Evolutionary conservation across 2,888 invertebrate genomes (phyloP).

Genomic region (Syrista parreyssii): DNA sequence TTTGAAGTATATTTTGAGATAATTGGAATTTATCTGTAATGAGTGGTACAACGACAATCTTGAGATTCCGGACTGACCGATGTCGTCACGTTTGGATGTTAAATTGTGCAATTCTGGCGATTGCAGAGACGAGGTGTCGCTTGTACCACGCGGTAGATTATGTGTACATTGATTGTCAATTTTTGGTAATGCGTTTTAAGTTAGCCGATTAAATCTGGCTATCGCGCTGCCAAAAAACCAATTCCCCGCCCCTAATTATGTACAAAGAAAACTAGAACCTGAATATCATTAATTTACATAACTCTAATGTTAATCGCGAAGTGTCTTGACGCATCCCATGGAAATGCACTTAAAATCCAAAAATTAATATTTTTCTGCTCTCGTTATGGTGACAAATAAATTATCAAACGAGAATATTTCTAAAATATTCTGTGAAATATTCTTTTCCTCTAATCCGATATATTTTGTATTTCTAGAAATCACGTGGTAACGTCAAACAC

Average conservation of each 20-base stretch:
- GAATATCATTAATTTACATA: not conserved
- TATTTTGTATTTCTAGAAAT: not conserved
- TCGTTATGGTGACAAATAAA: not conserved
- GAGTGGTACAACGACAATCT: not conserved
- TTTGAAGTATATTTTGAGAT: not conserved
- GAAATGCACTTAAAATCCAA: not conserved
- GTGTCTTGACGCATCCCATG: not conserved
- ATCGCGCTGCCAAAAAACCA: not conserved
- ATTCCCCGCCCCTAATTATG: not conserved
- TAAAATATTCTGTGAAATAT: not conserved
- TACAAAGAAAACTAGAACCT: not conserved
- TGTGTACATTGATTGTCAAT: not conserved
- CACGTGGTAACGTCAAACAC: not conserved
- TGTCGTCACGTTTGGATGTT: not conserved
- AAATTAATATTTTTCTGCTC: not conserved
- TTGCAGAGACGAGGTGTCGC: not conserved
- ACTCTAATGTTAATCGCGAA: not conserved
- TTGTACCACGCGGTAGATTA: not conserved
- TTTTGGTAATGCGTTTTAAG: not conserved
- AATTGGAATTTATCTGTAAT: not conserved
- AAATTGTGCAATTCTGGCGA: not conserved
- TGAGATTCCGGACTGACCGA: not conserved
- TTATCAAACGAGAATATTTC: not conserved
- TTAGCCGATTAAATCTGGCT: not conserved
- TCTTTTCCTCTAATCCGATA: not conserved